Base-by-base conservation (phyloP, 2,113 vertebrate species). In the Fulica atra region DNA sequence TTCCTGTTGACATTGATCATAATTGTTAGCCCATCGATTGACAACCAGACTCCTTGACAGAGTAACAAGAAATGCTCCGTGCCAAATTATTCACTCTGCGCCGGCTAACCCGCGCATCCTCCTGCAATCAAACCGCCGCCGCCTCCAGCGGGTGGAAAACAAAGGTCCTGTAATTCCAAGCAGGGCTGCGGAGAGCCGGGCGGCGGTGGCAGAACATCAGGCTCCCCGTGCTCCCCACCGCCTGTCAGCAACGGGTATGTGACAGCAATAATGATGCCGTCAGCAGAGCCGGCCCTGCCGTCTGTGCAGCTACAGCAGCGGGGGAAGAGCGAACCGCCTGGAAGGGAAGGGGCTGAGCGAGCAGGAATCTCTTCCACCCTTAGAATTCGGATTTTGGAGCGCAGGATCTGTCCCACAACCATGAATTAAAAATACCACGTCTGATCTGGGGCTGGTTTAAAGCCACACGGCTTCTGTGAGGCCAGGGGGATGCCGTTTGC, bases 11-110 rank as follows among this genome's bases (percentile, higher is more conserved):
- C 93, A 88, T 81, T 81, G 95, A 95, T 96, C 90, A 91, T 92
- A 93, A 96, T 86, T 81, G 93, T 97, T 96, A 84, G 72, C 60
- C 87, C 82, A 95, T 94, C 80, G 90, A 93, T 93, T 86, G 95
- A 95, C 95, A 95, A 68, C 1, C 80, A 60, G 79, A 0, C 76
- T 88, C 71, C 93, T 93, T 65, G 83, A 42, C 35, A 33, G 93
- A 92, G 79, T 74, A 94, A 89, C 88, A 63, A 92, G 94, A 65
- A 70, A 70, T 11, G 68, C 79, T 88, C 64, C 2, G 4, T 83
- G 93, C 86, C 95, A 78, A 74, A 88, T 78, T 60, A 74, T 79
- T 81, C 83, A 16, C 80, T 88, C 80, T 95, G 88, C 10, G 2
- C 69, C 1, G 4, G 64, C 83, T 78, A 19, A 96, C 71, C 53